A percentile compares a stretch with the other conserved stretches of the same genome.
Conservation (phyloP, 2,888 invertebrate species). For the Agrotis segetum region DNA sequence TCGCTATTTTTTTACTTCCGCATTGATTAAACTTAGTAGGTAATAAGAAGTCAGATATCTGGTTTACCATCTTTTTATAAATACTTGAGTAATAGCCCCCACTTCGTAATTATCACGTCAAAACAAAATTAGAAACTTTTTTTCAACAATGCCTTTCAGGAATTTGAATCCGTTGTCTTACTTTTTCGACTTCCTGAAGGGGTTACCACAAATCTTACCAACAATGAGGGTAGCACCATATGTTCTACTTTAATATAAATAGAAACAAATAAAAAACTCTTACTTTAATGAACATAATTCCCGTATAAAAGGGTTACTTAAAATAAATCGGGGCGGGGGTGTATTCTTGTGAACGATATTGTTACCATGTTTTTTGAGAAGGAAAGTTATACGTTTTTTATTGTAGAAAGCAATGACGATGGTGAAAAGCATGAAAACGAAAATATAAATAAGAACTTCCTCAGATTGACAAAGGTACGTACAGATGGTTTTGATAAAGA, state of each 20-base stretch:
- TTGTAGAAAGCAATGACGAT: no score
- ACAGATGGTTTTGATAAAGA: no score
- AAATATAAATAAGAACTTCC: background rate
- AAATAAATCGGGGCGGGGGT: conserved; percentile 78
- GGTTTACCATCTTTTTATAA: background rate
- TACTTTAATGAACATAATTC: conserved; percentile 89
- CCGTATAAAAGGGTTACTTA: conserved; percentile 89
- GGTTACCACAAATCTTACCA: conserved; percentile 70
- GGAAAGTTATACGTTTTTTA: background rate
- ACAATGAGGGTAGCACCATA: conserved; percentile 73
- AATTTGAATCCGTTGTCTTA: conserved; percentile 61
- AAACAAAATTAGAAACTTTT: conserved; percentile 48
- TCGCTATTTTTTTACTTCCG: no score
- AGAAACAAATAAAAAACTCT: conserved; percentile 85
- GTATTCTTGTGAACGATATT: conserved; percentile 73
- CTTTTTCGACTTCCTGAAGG: conserved; percentile 74
- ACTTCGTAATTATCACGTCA: background rate
- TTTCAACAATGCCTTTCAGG: conserved; percentile 58
- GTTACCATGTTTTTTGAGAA: background rate
- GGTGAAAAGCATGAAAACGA: background rate
- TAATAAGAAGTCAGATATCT: no score
- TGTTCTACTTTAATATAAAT: conserved; percentile 78
- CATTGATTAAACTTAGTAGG: no score
- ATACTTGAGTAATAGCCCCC: background rate
- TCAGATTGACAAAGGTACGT: no score